Conservation (phyloP, 2,888 invertebrate species). For the Stomorhina lunata region DNA sequence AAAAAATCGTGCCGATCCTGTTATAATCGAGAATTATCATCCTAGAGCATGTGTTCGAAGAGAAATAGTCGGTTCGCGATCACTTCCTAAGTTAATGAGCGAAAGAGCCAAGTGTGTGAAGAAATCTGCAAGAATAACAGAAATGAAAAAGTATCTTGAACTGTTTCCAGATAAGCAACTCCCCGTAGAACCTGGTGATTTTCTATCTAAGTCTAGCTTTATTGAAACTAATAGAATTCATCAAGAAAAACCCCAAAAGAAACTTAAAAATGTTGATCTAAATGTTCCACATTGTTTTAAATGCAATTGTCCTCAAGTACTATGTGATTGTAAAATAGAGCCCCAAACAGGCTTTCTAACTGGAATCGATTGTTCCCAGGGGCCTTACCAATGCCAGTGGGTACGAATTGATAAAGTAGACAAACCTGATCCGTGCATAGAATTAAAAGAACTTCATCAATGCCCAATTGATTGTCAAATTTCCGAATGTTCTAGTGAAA, state of each 20-base stretch:
- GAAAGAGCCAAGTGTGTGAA: constrained; percentile 5
- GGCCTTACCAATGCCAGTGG: constrained; percentile 75
- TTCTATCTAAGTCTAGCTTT: background rate
- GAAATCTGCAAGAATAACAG: constrained; percentile 45
- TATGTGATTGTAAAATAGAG: constrained; percentile 75
- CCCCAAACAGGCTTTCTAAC: constrained; percentile 70
- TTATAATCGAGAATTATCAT: constrained; percentile 65
- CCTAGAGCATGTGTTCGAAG: constrained; percentile 68
- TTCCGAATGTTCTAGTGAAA: constrained; percentile 60
- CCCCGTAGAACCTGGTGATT: background rate
- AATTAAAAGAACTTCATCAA: constrained; percentile 71
- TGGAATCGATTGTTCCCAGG: constrained; percentile 75
- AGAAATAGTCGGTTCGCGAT: constrained; percentile 63
- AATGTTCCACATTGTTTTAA: constrained; percentile 70
- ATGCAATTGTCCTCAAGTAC: constrained; percentile 73
- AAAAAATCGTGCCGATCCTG: constrained; percentile 68
- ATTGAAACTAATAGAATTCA: background rate
- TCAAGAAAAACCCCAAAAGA: constrained; percentile 54
- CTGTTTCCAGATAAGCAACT: constrained; percentile 4
- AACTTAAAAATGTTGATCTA: constrained; percentile 67
- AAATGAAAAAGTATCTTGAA: background rate
- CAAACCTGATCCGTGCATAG: constrained; percentile 63
- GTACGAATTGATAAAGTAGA: constrained; percentile 70
- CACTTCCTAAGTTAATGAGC: background rate
- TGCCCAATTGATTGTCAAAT: constrained; percentile 74